Evolutionary conservation across 2,113 vertebrate genomes (phyloP), one percentile per base, ranked within the genome.

Genomic region (Aldabrachelys gigantea): DNA sequence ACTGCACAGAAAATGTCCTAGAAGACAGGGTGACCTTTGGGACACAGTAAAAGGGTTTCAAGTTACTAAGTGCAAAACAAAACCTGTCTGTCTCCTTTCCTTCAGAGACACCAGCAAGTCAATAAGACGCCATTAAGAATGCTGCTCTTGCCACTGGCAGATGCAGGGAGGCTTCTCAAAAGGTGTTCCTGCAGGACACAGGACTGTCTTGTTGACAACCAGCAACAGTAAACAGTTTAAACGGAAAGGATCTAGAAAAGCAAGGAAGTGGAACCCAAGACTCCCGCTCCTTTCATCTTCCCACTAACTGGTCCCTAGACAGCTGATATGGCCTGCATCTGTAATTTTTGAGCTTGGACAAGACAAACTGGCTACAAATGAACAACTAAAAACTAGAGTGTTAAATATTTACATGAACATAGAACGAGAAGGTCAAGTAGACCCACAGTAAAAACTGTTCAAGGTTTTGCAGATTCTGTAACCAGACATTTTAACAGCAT

Each of bases 181-280:
- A n/a, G 62, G 1, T 11, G 59, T 2, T 47, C 13, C 56, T 41
- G 3, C 22, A 72, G 84, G n/a, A 93, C 27, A 80, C 72, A 14
- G 47, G 12, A 12, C 57, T 72, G 35, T 21, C 65, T 44, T n/a
- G 29, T 0, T 1, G 0, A 38, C 8, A 5, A 50, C 5, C 3
- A 80, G 57, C n/a, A 72, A 38, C 29, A 4, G 38, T 6, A 52
- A 86, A 53, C 17, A 5, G 41, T 47, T 47, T 7, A 69, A 72
- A 85, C 27, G 7, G 21, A 82, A 69, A n/a, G 22, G 57, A 76
- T 0, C 8, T 38, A 54, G 25, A 17, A 87, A 83, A 80, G 12
- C 4, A 8, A 8, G 49, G 38, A 8, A 82, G 38, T 19, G 41
- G 16, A 49, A 75, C 17, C 65, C 65, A 72, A 72, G n/a, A 38